Base-by-base conservation (phyloP, 2,888 invertebrate species). In the Troilus luridus region DNA sequence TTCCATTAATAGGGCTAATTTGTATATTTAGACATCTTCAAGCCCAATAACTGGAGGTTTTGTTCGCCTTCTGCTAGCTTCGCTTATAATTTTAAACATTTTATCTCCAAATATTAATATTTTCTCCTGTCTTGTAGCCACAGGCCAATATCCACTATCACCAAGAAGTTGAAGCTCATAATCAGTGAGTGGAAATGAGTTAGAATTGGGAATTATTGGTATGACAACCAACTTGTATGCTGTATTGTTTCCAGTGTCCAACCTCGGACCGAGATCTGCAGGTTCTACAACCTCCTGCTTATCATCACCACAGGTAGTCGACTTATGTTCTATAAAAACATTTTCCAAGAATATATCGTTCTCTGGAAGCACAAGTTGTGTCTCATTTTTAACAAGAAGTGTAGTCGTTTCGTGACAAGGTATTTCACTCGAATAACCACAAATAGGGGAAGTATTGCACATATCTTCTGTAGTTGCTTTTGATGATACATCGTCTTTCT, bases 211-310 rank as follows among this genome's bases (percentile, higher is more conserved):
- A 21, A 67, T 21, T 54, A 91, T 54, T n/a, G 91, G 91, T 58
- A 88, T 64, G 0, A 91, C 58, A 12, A 91, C 9, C 27, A 91
- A 56, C 67, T 88, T 60, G 27, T 64, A 90, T 54, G 27, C 77
- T 0, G 90, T 24, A 90, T 12, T 81, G 54, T 90, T 90, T 2
- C 54, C 58, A 14, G 85, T 88, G 14, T 90, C 90, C 6, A 85
- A 54, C n/a, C 77, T 62, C 12, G 90, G 90, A 54, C 60, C 85
- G 17, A 90, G 72, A 85, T 90, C 90, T n/a, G 90, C 90, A 6
- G 90, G 90, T 41, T 90, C 90, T 27, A 88, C 11, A 17, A 77
- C 41, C 0, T 77, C 72, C 17, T 77, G 27, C 1, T 24, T 64
- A 56, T 90, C 72, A 10, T 77, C 59, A 24, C n/a, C 11, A 62